Evolutionary conservation across 1,140 invertebrate genomes (phyloP).

Genomic region (Lepidostoma basale): DNA sequence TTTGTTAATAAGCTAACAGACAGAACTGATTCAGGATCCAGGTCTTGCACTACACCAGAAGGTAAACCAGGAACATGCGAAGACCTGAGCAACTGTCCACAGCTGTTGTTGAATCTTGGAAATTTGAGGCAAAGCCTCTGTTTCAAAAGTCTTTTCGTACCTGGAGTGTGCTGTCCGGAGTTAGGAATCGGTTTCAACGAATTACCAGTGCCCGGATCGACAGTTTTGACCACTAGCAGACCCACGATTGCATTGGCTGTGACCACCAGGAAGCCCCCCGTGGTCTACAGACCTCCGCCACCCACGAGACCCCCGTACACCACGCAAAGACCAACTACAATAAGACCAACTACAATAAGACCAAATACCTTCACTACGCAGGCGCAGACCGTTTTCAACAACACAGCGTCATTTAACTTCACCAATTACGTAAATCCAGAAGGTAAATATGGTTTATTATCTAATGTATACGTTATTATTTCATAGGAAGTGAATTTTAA

Average conservation of each 20-base stretch:
- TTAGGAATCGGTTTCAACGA: constrained; percentile 53
- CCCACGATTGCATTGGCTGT: constrained; percentile 51
- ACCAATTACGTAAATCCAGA: constrained; percentile 57
- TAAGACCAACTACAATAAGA: constrained; percentile 35
- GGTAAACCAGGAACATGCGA: constrained; percentile 81
- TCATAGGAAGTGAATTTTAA: not conserved
- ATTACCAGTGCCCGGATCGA: constrained; percentile 51
- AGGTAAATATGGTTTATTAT: constrained; percentile 48
- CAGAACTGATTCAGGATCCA: constrained; percentile 44
- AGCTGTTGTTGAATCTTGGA: constrained; percentile 80
- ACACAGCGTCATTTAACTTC: constrained; percentile 52
- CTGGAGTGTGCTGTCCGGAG: constrained; percentile 87
- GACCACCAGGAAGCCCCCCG: constrained; percentile 53
- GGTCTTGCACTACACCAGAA: constrained; percentile 78
- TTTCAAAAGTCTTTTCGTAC: constrained; percentile 90
- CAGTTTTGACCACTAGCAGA: constrained; percentile 53
- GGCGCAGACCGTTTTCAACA: constrained; percentile 50
- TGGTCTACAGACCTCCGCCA: constrained; percentile 52
- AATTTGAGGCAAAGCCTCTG: constrained; percentile 86
- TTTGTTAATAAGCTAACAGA: constrained; percentile 63
- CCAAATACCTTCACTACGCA: constrained; percentile 11
- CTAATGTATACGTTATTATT: not conserved
- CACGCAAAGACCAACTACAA: constrained; percentile 48
- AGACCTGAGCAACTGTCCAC: constrained; percentile 87
- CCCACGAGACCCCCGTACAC: constrained; percentile 53